Base-by-base conservation (phyloP, 2,113 vertebrate species). In the Herpailurus yagouaroundi region DNA sequence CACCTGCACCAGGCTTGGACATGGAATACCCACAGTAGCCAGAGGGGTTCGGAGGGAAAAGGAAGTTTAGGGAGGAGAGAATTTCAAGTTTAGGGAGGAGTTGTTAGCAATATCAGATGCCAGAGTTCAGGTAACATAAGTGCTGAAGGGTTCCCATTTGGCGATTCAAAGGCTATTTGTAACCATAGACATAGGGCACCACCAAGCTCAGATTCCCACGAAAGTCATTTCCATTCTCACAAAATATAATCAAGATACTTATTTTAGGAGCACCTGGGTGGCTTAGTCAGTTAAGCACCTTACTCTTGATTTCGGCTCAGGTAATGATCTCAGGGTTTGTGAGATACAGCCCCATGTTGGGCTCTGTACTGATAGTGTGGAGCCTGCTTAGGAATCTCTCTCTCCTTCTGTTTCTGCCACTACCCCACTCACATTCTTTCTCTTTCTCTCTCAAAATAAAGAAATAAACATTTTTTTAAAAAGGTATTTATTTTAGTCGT, bases 201-300 rank as follows among this genome's bases (percentile, higher is more conserved):
- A 87, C 50, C 12, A 76, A 60, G 36, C 33, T 83, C 68, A 83
- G 74, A 45, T 88, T 71, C 23, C 60, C 55, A 41, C 7, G 13
- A 84, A 89, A 94, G 23, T 80, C 18, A 76, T 93, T 95, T 82
- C 80, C 31, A 85, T 60, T 93, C 83, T 79, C 79, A 63, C 66
- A 29, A 76, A 95, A 50, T n/a, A 50, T 55, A 91, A 93, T 81
- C 45, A 74, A 60, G 60, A 33, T 79, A 48, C 36, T 85, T 93
- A 55, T 83, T 96, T 95, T 95, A 92, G 90, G 57, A 8, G 21
- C 57, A 19, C 19, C 57, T 60, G 21, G 57, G 57, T 60, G 57
- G 57, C 57, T 60, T 9, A 60, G 57, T 60, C 57, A 60, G 21
- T 60, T 60, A 60, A 60, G 57, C 57, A 60, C 57, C 57, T 21